phyloP scores from a whole-genome alignment of 1,140 invertebrate species.

The Drosophila eugracilis region DNA sequence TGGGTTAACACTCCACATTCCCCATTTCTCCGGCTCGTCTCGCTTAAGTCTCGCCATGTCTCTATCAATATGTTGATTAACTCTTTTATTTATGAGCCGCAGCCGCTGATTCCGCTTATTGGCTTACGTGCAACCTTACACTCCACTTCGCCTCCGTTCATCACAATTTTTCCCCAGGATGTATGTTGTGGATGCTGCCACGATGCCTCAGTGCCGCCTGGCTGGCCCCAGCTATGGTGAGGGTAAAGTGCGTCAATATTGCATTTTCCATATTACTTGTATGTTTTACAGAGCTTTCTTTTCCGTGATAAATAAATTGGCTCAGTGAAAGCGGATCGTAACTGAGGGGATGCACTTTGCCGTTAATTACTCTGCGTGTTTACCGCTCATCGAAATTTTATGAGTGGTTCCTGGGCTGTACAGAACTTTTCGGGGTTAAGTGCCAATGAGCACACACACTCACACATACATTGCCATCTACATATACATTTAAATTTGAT shows the following conservation, averaged over 20 bases:
- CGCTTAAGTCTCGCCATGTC: conserved; percentile 40
- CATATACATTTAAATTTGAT: conserved; percentile 56
- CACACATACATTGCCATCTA: not conserved
- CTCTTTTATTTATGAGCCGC: conserved; percentile 79
- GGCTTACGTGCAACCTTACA: conserved; percentile 59
- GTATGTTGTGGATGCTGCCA: not conserved
- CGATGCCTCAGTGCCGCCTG: not conserved
- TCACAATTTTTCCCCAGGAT: not conserved
- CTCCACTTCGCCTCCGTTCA: not conserved
- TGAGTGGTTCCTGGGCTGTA: conserved; percentile 51
- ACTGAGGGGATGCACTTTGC: conserved; percentile 60
- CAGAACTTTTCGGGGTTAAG: conserved; percentile 66
- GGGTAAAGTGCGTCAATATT: conserved; percentile 59
- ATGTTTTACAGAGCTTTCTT: conserved; percentile 27
- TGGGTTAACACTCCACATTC: conserved; percentile 33
- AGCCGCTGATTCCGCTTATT: conserved; percentile 73
- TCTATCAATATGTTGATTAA: conserved; percentile 80
- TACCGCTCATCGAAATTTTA: conserved; percentile 82
- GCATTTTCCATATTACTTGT: conserved; percentile 54
- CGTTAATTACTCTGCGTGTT: conserved; percentile 82
- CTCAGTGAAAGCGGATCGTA: conserved; percentile 47
- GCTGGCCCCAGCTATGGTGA: no score
- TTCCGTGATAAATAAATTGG: conserved; percentile 74
- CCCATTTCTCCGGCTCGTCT: not conserved
- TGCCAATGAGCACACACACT: conserved; percentile 61